Base-by-base conservation (phyloP, 2,113 vertebrate genomes). In the Muntiacus reevesi region DNA sequence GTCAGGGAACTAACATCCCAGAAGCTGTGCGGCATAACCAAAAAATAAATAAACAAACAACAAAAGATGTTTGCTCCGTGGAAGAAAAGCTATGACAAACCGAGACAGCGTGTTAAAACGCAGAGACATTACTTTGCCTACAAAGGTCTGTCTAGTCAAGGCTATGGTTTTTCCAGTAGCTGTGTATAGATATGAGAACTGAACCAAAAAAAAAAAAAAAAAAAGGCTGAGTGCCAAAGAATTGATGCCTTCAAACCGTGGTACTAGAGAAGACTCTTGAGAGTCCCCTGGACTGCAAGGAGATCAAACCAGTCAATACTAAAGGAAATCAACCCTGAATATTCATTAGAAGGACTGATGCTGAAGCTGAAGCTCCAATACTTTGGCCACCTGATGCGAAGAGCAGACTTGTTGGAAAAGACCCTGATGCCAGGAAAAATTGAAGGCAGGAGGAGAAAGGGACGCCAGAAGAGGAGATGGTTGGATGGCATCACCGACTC, bases 1-100 rank as follows among this genome's bases (percentile, higher is more conserved):
- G 10, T 50, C 45, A 81, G 45, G 9, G 17, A 33, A 81, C 45
- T 12, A 81, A 81, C 45, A 81, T 52, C 30, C 78, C 78, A 81
- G 2, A 11, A 81, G 47, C 13, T 45, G 6, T 15, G 40, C 0
- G 0, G 13, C 45, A 81, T 19, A 10, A 30, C 28, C 45, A 52
- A 50, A 21, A 81, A 33, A 79, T 47, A 47, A 79, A 79, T 6
- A 30, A 79, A 50, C 0, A 17, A 79, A 79, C 16, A 81, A 7
- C 36, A 76, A 52, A 76, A 71, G 67, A 71, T 23, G n/a, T 36
- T 40, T 40, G n/a, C 19, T 71, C n/a, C n/a, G 40, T 71, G 67
- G 19, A 71, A 71, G n/a, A 71, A 71, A 71, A 71, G n/a, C 67
- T 40, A 40, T 71, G 67, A 71, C 19, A 40, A 71, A 71, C n/a